phyloP scores from a whole-genome alignment of 1,140 invertebrate genomes.

The Potamilus streckersoni region DNA sequence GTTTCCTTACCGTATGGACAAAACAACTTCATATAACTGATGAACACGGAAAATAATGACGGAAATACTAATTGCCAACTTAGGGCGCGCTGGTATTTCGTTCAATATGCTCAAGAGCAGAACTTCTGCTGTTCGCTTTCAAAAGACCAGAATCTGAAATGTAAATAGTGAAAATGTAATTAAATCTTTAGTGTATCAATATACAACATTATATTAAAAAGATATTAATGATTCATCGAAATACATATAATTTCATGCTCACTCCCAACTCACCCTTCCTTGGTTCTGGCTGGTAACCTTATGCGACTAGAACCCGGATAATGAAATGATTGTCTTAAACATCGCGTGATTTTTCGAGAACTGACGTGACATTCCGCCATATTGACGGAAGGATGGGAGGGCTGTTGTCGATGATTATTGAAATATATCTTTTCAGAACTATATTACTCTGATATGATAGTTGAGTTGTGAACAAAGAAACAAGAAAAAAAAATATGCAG shows the following conservation, averaged over 20 bases:
- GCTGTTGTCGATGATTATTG: background rate
- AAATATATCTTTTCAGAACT: too few species aligned
- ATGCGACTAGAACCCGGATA: slow-evolving; percentile 21
- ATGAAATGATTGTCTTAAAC: background rate
- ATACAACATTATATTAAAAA: too few species aligned
- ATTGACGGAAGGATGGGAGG: slow-evolving; percentile 33
- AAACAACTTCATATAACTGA: slow-evolving; percentile 23
- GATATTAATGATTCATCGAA: too few species aligned
- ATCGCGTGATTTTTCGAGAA: slow-evolving; percentile 29
- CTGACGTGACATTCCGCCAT: slow-evolving; percentile 34
- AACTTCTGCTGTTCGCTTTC: too few species aligned
- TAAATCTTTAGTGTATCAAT: too few species aligned
- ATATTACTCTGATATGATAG: too few species aligned
- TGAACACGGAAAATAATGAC: slow-evolving; percentile 7
- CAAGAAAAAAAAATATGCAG: too few species aligned
- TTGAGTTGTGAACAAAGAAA: too few species aligned
- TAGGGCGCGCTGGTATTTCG: too few species aligned
- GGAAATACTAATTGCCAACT: too few species aligned
- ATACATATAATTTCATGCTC: too few species aligned
- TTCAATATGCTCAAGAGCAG: background rate
- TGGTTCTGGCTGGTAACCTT: slow-evolving; percentile 24
- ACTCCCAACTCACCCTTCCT: too few species aligned
- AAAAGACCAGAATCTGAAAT: slow-evolving; percentile 15
- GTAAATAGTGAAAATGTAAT: background rate
- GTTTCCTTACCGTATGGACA: slow-evolving; percentile 11